Conservation (phyloP, 2,797 vertebrate genomes). For the Crenichthys baileyi region DNA sequence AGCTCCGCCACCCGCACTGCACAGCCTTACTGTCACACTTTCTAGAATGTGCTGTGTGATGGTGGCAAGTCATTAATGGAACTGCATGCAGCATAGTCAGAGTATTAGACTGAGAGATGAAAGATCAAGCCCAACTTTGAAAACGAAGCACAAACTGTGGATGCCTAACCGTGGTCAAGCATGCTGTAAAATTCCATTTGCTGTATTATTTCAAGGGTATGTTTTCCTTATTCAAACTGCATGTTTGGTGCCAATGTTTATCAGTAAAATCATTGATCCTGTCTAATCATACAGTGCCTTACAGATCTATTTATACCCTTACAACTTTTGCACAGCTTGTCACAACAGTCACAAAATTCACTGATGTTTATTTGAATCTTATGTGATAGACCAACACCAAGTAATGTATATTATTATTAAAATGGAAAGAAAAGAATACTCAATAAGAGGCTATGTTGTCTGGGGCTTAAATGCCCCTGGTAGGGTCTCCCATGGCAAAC, state of each 20-base stretch:
- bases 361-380: too few relatives aligned
- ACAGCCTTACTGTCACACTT: slow-evolving; percentile 50
- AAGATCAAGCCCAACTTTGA: slow-evolving; percentile 11
- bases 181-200: not conserved
- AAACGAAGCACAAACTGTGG: not conserved
- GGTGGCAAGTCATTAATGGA: slow-evolving; percentile 34
- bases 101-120: slow-evolving; percentile 6
- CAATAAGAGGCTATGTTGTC: too few relatives aligned
- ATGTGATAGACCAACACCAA: too few relatives aligned
- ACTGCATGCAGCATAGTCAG: not conserved
- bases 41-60: slow-evolving; percentile 34
- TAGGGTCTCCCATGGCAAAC: too few relatives aligned
- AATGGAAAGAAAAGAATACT: not conserved
- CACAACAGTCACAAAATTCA: too few relatives aligned
- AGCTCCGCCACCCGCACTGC: slow-evolving; percentile 37
- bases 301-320: too few relatives aligned
- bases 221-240: not conserved
- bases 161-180: not conserved
- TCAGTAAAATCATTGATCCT: not conserved
- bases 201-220: not conserved
- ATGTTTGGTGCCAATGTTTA: not conserved
- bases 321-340: too few relatives aligned
- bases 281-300: too few relatives aligned
- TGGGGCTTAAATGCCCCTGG: too few relatives aligned
- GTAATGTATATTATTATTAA: too few relatives aligned